Evolutionary conservation across 2,113 vertebrate species (phyloP), one percentile per base, ranked within the genome.

Genomic region (Alethe diademata): DNA sequence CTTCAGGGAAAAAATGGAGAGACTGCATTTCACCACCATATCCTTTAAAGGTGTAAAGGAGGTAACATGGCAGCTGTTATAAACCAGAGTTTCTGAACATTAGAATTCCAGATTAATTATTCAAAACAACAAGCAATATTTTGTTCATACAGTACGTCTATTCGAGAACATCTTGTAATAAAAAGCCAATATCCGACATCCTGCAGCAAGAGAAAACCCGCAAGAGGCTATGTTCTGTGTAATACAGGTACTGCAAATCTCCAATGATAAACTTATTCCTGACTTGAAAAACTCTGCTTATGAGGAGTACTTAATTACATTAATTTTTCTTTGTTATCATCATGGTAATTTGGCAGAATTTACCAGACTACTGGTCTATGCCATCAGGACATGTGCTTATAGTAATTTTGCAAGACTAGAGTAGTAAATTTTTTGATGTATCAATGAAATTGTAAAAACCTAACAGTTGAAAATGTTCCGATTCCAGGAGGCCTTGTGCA

Each of bases 281-380:
- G 36, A 86, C 86, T 86, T 84, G 22, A 79, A 94, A 95, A 92
- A 90, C 57, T 93, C 69, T 50, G 23, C 36, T 64, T 31, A 75
- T 1, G 8, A 69, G 9, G 2, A 69, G 3, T 5, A 28, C 20
- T 16, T 53, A 31, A 60, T 35, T 67, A 74, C 48, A 51, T 58
- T 61, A 58, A 18, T 82, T 78, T 86, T 78, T 61, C 82, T 78
- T 88, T 47, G 2, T 65, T 62, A 93, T 42, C 43, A 40, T 38
- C 15, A 31, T 0, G 11, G 9, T 9, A 88, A 70, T 66, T 57
- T 66, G 35, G 35, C 25, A 93, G 36, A 86, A 69, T 65, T 76
- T 90, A 70, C 31, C 36, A 64, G 24, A 42, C 28, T 60, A 36
- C 11, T 42, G 43, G 38, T 50, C 67, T 79, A 8, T 51, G 31